Evolutionary conservation across 2,888 invertebrate species (phyloP).

Genomic region (Urechis unicinctus): DNA sequence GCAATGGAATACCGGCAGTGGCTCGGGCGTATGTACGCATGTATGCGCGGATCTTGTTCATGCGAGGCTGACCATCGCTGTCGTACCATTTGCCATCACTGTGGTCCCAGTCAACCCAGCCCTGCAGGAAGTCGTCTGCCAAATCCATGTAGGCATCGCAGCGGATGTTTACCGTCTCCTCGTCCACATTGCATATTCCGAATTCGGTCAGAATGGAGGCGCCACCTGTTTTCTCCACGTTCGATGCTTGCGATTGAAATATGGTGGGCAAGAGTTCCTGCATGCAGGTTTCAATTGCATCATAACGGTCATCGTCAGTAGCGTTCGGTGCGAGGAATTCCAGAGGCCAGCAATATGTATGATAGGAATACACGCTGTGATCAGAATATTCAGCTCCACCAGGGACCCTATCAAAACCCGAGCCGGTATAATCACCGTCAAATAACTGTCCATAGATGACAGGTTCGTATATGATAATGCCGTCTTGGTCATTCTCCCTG

Average conservation of each 20-base stretch:
- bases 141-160: slow-evolving; percentile 17
- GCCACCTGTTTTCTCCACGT: slow-evolving; percentile 19
- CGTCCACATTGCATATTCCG: slow-evolving; percentile 23
- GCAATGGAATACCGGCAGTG: slow-evolving; percentile 20
- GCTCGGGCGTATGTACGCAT: slow-evolving; percentile 24
- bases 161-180: slow-evolving; percentile 3
- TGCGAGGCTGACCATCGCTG: slow-evolving; percentile 1
- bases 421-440: slow-evolving; percentile 16
- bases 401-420: slow-evolving; percentile 25
- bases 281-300: slow-evolving; percentile 18
- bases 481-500: slow-evolving; percentile 20
- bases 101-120: slow-evolving; percentile 32
- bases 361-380: slow-evolving; percentile 23
- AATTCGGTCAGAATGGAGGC: slow-evolving; percentile 29
- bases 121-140: slow-evolving; percentile 22
- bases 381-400: slow-evolving; percentile 20
- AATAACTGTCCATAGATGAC: slow-evolving; percentile 25
- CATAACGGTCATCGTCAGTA: slow-evolving; percentile 15
- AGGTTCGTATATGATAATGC: slow-evolving; percentile 30
- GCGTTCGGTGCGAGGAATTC: slow-evolving; percentile 11
- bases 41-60: slow-evolving; percentile 12
- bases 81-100: slow-evolving; percentile 18
- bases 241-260: slow-evolving; percentile 4
- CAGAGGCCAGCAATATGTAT: slow-evolving; percentile 29
- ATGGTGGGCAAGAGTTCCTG: slow-evolving; percentile 15